Evolutionary conservation across 2,888 invertebrate species (phyloP), one percentile per base, ranked within the genome.

Genomic region (Phyto melanocephala): DNA sequence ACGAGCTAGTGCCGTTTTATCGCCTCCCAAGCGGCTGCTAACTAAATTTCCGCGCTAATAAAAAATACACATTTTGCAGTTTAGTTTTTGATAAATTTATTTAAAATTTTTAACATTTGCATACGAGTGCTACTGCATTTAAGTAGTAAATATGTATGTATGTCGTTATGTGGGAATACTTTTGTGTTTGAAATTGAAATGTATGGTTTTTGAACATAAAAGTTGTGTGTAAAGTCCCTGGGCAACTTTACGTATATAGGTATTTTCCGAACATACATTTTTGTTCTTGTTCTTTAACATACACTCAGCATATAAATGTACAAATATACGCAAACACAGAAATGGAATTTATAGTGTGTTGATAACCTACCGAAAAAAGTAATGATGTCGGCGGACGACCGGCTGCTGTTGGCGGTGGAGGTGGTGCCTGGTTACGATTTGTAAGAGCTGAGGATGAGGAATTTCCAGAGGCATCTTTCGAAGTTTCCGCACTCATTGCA

Each of bases 1-100:
- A 75, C 99, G 91, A 24, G 92, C 93, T 60, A 90, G 62, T 2
- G 87, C 85, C 0, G 88, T 86, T 77, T 88, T 89, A 52, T 91
- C 91, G 1, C 87, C 88, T 24, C 86, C 86, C 60, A 87, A 78
- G 7, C 90, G 89, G 80, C 90, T 90, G 80, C 91, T 90, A 0
- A 89, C 86, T 80, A 90, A 85, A 83, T 90, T 90, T 8, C 90
- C 91, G 8, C 90, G 88, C 87, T 91, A 74, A n/a, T 62, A 75
- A 56, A 22, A 33, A 58, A 0, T 56, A 10, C 24, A 7, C 28
- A 6, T 28, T 28, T 52, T 50, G 15, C 15, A 54, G 13, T 50
- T 56, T 45, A n/a, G 15, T 75, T 72, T 63, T 54, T 13, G 20
- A 28, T 3, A 68, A 60, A 65, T 50, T 33, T 37, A 54, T 52